Base-by-base conservation (phyloP, 2,797 vertebrate genomes). In the Clangula hyemalis region DNA sequence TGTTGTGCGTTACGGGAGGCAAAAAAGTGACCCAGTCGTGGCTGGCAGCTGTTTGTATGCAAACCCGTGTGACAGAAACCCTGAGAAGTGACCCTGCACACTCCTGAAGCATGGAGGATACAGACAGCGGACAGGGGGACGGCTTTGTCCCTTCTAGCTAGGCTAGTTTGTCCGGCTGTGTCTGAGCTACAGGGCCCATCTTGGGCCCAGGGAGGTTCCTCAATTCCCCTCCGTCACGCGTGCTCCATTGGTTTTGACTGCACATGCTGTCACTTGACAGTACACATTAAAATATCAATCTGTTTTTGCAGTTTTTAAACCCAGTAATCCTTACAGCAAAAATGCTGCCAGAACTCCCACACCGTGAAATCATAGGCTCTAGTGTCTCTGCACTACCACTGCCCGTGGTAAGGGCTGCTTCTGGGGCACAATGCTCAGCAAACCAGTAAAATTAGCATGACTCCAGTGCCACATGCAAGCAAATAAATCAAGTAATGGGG, bases 61-160 rank as follows among this genome's bases (percentile, higher is more conserved):
- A 21, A 2, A 0, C 15, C 45, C n/a, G 58, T 0, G 0, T 45
- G 60, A 8, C 1, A 0, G 19, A 24, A 74, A 28, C 30, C 1
- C 0, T 0, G 0, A 10, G 39, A 77, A 3, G 1, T 62, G 39
- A 43, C 22, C 47, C 39, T 20, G 4, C 56, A 25, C 30, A 14
- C 13, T 39, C 16, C 64, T 34, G n/a, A 39, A n/a, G 36, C 56
- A 15, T 1, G 0, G 24, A 61, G 75, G 17, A 69, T 15, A 32
- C 16, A 32, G 45, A 58, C 24, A 32, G n/a, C n/a, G 45, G 34
- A 30, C 30, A 8, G 0, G 0, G 53, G 15, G 71, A 53, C 43
- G 25, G 14, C 65, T 64, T 27, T 53, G n/a, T 70, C 34, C 18
- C 1, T 0, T 32, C 41, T 8, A 41, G 17, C 17, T 47, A 9